A percentile compares a stretch with the other conserved stretches of the same genome.
Conservation (phyloP, 2,113 vertebrate species). For the Platichthys stellatus region DNA sequence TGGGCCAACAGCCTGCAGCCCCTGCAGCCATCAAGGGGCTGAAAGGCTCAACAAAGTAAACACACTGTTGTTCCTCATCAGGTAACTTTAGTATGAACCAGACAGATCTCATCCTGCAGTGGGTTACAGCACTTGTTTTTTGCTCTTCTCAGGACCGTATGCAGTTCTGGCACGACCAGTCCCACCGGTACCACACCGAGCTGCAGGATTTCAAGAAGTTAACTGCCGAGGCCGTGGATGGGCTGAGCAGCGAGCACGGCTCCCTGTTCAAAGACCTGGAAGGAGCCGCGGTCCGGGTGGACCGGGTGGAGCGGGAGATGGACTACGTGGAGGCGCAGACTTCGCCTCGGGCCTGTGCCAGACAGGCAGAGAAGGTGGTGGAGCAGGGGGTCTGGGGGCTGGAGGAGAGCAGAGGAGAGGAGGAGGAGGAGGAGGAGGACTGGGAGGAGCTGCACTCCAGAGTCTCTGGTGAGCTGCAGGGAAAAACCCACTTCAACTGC, state of each 20-base stretch:
- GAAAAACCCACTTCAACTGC: background rate
- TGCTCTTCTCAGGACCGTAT: constrained; percentile 86
- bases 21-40: no score
- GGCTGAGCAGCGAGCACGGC: constrained; percentile 85
- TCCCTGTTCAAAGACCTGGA: constrained; percentile 84
- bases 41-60: background rate
- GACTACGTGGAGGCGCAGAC: constrained; percentile 91
- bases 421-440: constrained; percentile 76
- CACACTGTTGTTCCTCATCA: background rate
- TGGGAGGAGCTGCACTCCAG: constrained; percentile 86
- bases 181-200: constrained; percentile 88
- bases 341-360: constrained; percentile 88
- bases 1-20: background rate
- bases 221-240: constrained; percentile 84
- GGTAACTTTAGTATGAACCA: background rate
- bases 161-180: constrained; percentile 91
- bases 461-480: constrained; percentile 87
- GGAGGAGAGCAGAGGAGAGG: constrained; percentile 83
- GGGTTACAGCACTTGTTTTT: background rate
- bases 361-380: constrained; percentile 85
- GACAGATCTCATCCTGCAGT: background rate
- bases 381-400: constrained; percentile 85
- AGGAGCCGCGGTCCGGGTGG: constrained; percentile 80
- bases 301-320: constrained; percentile 90
- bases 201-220: constrained; percentile 92